Base-by-base conservation (phyloP, 2,113 vertebrate genomes). In the Pipa parva region DNA sequence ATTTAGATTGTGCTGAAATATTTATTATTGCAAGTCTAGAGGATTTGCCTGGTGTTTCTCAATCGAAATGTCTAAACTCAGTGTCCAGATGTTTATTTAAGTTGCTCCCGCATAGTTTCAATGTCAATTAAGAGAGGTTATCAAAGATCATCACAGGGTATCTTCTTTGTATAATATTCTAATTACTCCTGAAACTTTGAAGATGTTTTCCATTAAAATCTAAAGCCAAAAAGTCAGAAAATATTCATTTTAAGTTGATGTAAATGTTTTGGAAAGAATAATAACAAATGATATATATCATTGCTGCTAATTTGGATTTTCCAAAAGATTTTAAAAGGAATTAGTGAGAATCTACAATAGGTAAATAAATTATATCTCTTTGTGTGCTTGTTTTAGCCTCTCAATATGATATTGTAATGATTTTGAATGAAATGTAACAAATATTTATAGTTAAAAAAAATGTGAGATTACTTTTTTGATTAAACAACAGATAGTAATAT, bases 11-110 rank as follows among this genome's bases (percentile, higher is more conserved):
- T 59, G 70, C 77, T 85, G 84, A 86, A 89, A 92, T 93, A 92
- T 94, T 97, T 94, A 94, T 95, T 94, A 92, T 92, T 92, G 84
- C 84, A 93, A 87, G 90, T 91, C 90, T 78, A 84, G 78, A 82
- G 85, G 84, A 87, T 85, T 85, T 87, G 86, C 91, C 92, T 95
- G 92, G 86, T 89, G 84, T 92, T 91, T 85, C 87, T 97, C 94
- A 91, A 84, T 86, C 80, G 79, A 83, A 81, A 83, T 84, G 89
- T 92, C 90, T 90, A 89, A 93, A 92, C 87, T 89, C 83, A 74
- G 78, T 86, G 87, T 89, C 91, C 92, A 92, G 86, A 90, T 90
- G 90, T 85, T 85, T 90, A 82, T 89, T 88, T 88, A 88, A 90
- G 88, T 86, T 84, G 81, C 89, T 90, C 90, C 91, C 87, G 87